Evolutionary conservation across 2,113 vertebrate species (phyloP).

Genomic region (Lophius piscatorius): DNA sequence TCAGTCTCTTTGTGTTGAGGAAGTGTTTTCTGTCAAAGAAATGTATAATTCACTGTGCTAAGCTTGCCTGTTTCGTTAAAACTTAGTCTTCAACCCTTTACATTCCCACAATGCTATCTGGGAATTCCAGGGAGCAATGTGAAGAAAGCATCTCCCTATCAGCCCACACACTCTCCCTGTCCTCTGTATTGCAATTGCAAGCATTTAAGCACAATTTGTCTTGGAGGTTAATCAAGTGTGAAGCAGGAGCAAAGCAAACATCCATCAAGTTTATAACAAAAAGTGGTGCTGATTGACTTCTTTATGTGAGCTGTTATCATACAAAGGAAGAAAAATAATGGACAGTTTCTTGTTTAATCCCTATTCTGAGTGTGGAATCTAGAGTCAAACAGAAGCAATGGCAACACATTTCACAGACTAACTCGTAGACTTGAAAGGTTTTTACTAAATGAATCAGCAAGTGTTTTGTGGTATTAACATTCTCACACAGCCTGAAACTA

Average conservation of each 20-base stretch:
- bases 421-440: background rate
- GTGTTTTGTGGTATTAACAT: conserved; percentile 16
- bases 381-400: background rate
- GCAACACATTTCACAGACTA: background rate
- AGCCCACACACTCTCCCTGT: conserved; percentile 17
- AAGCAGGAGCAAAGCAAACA: background rate
- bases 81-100: background rate
- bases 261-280: too few relatives aligned
- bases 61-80: background rate
- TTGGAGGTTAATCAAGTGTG: background rate
- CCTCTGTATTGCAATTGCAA: background rate
- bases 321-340: too few relatives aligned
- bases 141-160: background rate
- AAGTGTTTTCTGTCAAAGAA: background rate
- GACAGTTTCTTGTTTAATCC: too few relatives aligned
- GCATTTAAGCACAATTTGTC: background rate
- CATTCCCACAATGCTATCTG: conserved; percentile 1
- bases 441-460: conserved; percentile 19
- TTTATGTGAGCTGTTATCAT: too few relatives aligned
- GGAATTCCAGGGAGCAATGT: background rate
- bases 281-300: too few relatives aligned
- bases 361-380: background rate
- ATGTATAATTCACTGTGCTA: background rate
- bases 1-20: too few relatives aligned
- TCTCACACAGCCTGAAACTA: conserved; percentile 8